Conservation (phyloP, 2,113 vertebrate genomes). For the Sitta europaea region DNA sequence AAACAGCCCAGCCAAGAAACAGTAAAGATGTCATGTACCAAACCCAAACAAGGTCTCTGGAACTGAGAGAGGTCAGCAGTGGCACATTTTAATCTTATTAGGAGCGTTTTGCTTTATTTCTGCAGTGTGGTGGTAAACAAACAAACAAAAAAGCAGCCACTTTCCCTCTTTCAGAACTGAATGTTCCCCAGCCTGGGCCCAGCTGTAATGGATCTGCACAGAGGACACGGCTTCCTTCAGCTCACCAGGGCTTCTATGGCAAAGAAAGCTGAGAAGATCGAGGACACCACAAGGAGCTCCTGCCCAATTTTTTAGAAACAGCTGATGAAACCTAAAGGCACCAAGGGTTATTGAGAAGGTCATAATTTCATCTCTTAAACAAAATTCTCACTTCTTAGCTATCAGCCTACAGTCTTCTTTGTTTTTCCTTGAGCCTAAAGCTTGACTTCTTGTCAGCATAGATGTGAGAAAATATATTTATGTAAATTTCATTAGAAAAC, state of each 20-base stretch:
- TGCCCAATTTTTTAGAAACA: not conserved
- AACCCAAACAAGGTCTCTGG: not conserved
- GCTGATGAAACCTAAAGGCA: not conserved
- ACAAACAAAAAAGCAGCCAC: not conserved
- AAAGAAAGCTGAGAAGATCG: not conserved
- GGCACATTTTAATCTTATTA: not conserved
- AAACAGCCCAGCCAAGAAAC: not conserved
- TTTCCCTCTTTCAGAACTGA: not conserved
- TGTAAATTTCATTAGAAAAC: not conserved
- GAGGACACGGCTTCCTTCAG: fast-evolving
- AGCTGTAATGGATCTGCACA: not conserved
- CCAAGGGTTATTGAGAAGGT: not conserved
- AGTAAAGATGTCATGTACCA: not conserved
- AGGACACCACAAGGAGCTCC: not conserved
- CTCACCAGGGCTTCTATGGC: not conserved
- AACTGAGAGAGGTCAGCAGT: not conserved
- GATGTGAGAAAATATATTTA: not conserved
- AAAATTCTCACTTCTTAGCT: not conserved
- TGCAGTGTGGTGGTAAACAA: not conserved
- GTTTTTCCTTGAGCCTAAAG: not conserved
- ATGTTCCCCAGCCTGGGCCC: not conserved
- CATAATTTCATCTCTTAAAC: not conserved
- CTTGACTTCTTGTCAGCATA: not conserved
- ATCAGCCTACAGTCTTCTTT: not conserved
- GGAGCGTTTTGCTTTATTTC: not conserved